Conservation (phyloP, 2,888 invertebrate genomes). For the Cheilosia vernalis region DNA sequence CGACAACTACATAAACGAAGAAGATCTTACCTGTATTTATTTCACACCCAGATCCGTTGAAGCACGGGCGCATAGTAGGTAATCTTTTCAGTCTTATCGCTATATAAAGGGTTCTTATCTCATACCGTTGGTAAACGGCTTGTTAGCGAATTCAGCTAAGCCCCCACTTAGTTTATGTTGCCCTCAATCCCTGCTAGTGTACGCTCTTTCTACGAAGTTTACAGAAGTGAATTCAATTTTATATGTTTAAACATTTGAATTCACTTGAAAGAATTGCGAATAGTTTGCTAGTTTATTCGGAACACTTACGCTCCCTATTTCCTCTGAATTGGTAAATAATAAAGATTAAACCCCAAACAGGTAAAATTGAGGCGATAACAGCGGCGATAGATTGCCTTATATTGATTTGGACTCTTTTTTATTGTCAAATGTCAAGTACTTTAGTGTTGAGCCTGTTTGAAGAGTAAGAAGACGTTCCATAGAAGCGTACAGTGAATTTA, state of each 20-base stretch:
- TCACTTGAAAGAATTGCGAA: too few species aligned
- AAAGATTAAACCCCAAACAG: constrained; percentile 8
- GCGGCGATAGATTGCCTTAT: constrained; percentile 14
- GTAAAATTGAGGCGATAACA: constrained; percentile 29
- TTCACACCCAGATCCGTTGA: constrained; percentile 12
- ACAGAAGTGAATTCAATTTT: constrained; percentile 7
- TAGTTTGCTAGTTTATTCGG: too few species aligned
- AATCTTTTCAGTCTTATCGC: constrained; percentile 35
- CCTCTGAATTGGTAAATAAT: constrained; percentile 10
- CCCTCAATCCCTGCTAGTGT: constrained; percentile 3
- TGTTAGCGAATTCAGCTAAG: constrained; percentile 37
- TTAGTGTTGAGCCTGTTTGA: constrained; percentile 24
- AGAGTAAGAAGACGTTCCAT: constrained; percentile 29
- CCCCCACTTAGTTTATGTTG: constrained; percentile 3
- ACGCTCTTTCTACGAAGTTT: neutral
- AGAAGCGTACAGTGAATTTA: neutral
- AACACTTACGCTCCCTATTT: neutral
- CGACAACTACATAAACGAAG: constrained; percentile 16
- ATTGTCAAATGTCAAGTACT: neutral
- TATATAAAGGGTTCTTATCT: constrained; percentile 56
- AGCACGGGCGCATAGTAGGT: neutral
- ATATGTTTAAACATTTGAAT: neutral
- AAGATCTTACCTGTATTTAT: neutral
- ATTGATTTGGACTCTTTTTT: constrained; percentile 6
- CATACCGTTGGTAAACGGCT: constrained; percentile 1